A percentile compares a stretch with the other conserved stretches of the same genome.
Conservation (phyloP, 2,113 vertebrate species). For the Lota lota region DNA sequence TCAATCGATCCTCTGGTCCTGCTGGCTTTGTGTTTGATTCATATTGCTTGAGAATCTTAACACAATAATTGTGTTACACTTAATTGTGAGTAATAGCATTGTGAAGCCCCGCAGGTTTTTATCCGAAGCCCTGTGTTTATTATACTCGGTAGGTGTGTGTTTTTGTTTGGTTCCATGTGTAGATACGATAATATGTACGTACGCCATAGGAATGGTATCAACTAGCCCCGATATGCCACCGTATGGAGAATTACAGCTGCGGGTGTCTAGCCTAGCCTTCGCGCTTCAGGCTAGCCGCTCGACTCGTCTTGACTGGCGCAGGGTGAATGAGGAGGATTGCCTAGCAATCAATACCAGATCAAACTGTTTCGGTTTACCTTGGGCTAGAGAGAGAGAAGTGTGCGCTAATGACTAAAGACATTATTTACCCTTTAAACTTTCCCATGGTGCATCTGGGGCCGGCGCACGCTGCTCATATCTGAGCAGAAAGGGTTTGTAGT, state of each 20-base stretch:
- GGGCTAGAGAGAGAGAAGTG: conserved; percentile 52
- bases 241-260: not conserved
- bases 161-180: no score
- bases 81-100: no score
- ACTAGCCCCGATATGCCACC: not conserved
- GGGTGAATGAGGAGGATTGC: conserved; percentile 39
- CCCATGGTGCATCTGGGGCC: conserved; percentile 34
- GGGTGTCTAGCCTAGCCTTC: not conserved
- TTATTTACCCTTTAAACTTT: conserved; percentile 63
- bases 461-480: no score
- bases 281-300: conserved; percentile 40
- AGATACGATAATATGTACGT: not conserved
- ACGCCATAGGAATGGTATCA: not conserved
- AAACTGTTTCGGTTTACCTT: conserved; percentile 70
- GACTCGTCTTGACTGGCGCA: conserved; percentile 59
- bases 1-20: not conserved
- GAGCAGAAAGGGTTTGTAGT: no score
- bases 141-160: no score
- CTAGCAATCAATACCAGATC: conserved; percentile 75
- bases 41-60: no score
- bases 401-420: conserved; percentile 70
- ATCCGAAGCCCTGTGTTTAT: no score
- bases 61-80: no score
- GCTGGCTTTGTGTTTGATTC: no score
- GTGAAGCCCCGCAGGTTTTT: no score